Conservation (phyloP, 1,140 invertebrate genomes). For the Gerris buenoi region DNA sequence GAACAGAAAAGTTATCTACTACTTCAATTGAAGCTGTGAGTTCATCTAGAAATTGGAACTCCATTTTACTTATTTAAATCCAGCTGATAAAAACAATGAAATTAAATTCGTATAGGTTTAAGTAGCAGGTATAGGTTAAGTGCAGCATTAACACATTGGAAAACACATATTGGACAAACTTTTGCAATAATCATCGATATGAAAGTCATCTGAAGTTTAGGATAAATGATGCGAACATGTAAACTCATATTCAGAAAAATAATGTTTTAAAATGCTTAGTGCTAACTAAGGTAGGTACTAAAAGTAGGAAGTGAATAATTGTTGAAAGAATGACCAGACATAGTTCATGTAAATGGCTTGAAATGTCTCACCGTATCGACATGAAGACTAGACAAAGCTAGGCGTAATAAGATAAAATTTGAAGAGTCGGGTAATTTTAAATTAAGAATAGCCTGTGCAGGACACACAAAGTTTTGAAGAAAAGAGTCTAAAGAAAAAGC, state of each 20-base stretch:
- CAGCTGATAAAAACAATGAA: background rate
- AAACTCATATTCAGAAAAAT: background rate
- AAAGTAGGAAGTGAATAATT: background rate
- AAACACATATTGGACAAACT: too few relatives aligned
- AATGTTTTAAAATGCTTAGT: background rate
- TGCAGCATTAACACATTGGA: background rate
- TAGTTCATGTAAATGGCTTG: background rate
- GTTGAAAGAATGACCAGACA: background rate
- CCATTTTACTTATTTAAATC: background rate
- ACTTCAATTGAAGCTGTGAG: background rate
- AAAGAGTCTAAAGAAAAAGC: background rate
- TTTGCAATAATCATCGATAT: background rate
- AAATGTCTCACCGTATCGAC: background rate
- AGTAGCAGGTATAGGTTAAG: too few relatives aligned
- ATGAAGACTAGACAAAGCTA: background rate
- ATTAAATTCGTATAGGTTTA: background rate
- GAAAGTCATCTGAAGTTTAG: background rate
- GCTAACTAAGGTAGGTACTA: constrained; percentile 1
- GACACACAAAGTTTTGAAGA: background rate
- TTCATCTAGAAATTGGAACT: background rate
- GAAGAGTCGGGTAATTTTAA: background rate
- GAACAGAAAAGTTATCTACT: background rate
- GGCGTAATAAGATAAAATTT: background rate
- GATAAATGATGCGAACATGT: background rate
- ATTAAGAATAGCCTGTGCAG: background rate